Percentiles rank a stretch among this genome's conserved stretches.
These are phyloP conservation scores for Hippocampus guttulatus DNA, from an alignment of 2,113 vertebrate species.

Conservation along the genomic window DNA sequence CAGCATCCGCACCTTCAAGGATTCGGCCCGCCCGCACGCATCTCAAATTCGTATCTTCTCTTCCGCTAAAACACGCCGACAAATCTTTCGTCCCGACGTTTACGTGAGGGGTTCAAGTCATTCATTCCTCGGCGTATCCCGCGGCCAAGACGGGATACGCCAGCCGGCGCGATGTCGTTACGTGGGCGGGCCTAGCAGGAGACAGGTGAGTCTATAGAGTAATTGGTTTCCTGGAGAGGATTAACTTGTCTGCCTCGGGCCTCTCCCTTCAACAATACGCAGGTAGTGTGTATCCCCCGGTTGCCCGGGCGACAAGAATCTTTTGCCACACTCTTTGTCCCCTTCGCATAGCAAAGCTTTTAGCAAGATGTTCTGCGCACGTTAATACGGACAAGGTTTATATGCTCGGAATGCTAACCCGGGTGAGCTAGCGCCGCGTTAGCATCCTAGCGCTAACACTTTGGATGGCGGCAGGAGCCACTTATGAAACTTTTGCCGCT, in stretches of 20 bases:
- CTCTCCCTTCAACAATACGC: conserved; percentile 43
- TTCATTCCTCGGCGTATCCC: not conserved
- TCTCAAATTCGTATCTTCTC: conserved; percentile 15
- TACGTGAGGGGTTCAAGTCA: not conserved
- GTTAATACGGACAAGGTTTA: not conserved
- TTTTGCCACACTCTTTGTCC: not conserved
- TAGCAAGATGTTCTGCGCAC: not conserved
- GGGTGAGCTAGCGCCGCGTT: conserved; percentile 29
- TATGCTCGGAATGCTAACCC: not conserved
- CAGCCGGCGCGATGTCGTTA: not conserved
- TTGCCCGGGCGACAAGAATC: conserved; percentile 29
- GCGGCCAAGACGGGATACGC: not conserved
- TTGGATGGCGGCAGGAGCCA: no score
- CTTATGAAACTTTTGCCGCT: no score
- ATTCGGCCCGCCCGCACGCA: conserved; percentile 31
- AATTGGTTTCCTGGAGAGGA: conserved; percentile 60
- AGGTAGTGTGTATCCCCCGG: not conserved
- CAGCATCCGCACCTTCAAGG: conserved; percentile 44
- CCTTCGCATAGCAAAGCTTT: not conserved
- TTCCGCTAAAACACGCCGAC: not conserved
- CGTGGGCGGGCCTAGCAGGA: not conserved
- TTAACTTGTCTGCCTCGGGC: conserved; percentile 62
- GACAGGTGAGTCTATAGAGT: conserved; percentile 32
- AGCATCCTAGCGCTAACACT: conserved; percentile 31
- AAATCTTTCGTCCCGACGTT: not conserved